Percentiles rank a stretch among this genome's conserved stretches.
phyloP scores from a whole-genome alignment of 2,797 vertebrate genomes.

The Acrossocheilus wenchowensis region DNA sequence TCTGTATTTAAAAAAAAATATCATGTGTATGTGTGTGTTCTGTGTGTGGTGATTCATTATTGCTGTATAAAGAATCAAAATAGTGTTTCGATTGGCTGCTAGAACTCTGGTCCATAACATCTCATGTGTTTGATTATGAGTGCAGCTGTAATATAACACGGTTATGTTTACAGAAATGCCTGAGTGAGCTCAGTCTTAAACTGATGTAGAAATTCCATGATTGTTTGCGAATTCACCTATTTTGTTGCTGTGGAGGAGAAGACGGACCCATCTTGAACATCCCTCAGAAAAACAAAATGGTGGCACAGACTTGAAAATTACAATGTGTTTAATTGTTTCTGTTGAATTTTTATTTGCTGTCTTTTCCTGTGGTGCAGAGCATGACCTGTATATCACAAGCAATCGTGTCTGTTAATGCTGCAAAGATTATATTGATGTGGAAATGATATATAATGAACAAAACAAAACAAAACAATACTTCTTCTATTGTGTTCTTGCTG shows the following conservation, averaged over 20 bases:
- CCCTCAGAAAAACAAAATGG: neutral
- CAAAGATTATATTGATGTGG: conserved; percentile 70
- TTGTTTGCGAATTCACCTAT: neutral
- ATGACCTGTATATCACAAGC: conserved; percentile 74
- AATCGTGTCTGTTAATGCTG: conserved; percentile 59
- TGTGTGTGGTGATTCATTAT: conserved; percentile 69
- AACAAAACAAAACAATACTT: conserved; percentile 62
- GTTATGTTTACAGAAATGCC: conserved; percentile 49
- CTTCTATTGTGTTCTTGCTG: conserved; percentile 25
- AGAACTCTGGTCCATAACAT: conserved; percentile 53
- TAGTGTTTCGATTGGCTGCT: conserved; percentile 48
- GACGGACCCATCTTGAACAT: neutral
- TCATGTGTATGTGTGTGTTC: conserved; percentile 68
- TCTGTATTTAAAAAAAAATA: conserved; percentile 63
- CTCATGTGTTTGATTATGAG: conserved; percentile 60
- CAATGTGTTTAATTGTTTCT: neutral
- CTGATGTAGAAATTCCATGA: conserved; percentile 8
- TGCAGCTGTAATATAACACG: conserved; percentile 41
- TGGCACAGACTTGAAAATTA: neutral
- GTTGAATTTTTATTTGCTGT: conserved; percentile 47
- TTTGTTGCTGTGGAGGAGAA: neutral
- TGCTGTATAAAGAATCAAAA: conserved; percentile 59
- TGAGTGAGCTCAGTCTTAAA: conserved; percentile 19
- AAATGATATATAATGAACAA: conserved; percentile 69
- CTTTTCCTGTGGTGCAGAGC: conserved; percentile 61